Evolutionary conservation across 2,888 invertebrate genomes (phyloP), one percentile per base, ranked within the genome.

Genomic region (Aproaerema taeniolella): DNA sequence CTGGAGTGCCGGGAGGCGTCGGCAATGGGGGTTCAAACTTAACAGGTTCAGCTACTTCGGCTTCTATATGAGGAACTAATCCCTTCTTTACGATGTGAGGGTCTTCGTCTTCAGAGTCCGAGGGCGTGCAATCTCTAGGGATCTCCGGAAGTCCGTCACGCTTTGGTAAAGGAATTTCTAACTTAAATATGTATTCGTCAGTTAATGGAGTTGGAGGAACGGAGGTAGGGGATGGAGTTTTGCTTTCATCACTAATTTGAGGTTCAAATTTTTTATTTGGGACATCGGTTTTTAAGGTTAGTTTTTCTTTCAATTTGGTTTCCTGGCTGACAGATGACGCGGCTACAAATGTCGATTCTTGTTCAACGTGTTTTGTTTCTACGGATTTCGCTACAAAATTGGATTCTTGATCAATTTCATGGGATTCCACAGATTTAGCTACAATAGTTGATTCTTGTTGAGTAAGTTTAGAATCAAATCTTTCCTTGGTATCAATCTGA

Each of bases 171-270:
- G 73, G 70, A 0, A 72, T 64, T 32, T 62, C 49, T 1, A 86
- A 60, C 46, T 74, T 70, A 38, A 86, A 86, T 0, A 86, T 50
- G 38, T 86, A 86, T 61, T 83, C 83, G 30, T 86, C 85, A 1
- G 73, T 77, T 28, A 85, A 37, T 9, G 86, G 86, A 1, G 83
- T 82, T 0, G 78, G 75, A 1, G 81, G 82, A 1, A 63, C 50
- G 1, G 71, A 25, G 0, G 82, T n/a, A n/a, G n/a, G 79, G 0
- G 71, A 74, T 0, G 71, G 70, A 3, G 70, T 73, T 2, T 57
- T 43, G 10, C 64, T 68, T 1, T 62, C 56, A 13, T 56, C 55
- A 2, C 61, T 59, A 6, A 31, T 16, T 39, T 61, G 55, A 4
- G 36, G 43, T 16, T 55, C 39, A 9, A 49, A 15, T 39, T 26